A percentile compares a stretch with the other conserved stretches of the same genome.
These are phyloP conservation scores for Argyra leucocephala DNA, from an alignment of 2,888 invertebrate genomes.

Conservation along the genomic window DNA sequence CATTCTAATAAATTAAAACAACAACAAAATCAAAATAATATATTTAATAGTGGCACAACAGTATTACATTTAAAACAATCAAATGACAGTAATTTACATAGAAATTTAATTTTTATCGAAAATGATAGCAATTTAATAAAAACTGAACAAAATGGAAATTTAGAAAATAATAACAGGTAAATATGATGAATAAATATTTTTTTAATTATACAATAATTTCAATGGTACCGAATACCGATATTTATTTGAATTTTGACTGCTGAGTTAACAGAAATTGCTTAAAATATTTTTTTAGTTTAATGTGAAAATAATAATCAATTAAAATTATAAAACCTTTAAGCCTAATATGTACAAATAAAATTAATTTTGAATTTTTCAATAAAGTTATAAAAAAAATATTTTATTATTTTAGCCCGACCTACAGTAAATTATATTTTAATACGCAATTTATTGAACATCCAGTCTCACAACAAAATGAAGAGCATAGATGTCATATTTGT, in stretches of 20 bases:
- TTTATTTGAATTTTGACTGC: too few relatives aligned
- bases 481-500: slow-evolving; percentile 56
- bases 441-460: background rate
- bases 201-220: too few relatives aligned
- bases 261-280: too few relatives aligned
- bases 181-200: too few relatives aligned
- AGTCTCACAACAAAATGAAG: background rate
- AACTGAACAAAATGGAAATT: background rate
- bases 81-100: background rate
- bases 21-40: background rate
- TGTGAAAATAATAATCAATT: too few relatives aligned
- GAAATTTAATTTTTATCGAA: background rate
- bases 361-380: too few relatives aligned
- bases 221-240: too few relatives aligned
- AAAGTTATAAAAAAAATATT: too few relatives aligned
- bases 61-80: background rate
- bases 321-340: too few relatives aligned
- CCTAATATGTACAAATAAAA: too few relatives aligned
- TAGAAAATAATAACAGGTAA: background rate
- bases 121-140: background rate
- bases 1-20: background rate
- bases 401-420: background rate
- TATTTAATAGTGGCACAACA: background rate
- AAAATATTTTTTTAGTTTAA: too few relatives aligned
- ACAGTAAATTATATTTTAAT: background rate